phyloP scores from a whole-genome alignment of 2,113 vertebrate species.

The Phalacrocorax brasilianus region DNA sequence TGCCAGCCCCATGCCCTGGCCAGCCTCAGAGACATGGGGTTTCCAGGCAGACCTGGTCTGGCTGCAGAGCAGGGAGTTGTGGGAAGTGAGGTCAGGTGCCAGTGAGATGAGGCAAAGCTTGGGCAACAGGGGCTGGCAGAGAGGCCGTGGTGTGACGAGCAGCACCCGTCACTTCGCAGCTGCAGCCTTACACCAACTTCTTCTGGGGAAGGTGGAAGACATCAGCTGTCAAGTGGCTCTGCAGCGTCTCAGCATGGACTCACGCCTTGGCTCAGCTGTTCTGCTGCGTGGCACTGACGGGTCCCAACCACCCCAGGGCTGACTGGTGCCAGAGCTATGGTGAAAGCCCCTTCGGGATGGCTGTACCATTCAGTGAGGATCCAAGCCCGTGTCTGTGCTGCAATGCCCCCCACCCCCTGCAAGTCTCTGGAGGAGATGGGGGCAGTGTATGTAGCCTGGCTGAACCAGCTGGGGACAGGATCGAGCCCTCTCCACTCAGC shows the following conservation, averaged over 20 bases:
- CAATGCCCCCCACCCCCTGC: too few species aligned
- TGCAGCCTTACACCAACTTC: background rate
- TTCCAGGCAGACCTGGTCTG: background rate
- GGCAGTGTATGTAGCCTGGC: background rate
- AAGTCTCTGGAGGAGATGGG: background rate
- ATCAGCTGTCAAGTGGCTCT: background rate
- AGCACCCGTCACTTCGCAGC: background rate
- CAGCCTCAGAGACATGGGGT: background rate
- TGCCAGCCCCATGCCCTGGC: background rate
- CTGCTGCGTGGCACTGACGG: background rate
- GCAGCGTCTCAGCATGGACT: background rate
- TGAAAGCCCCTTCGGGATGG: background rate
- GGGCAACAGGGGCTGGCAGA: background rate
- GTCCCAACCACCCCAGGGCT: background rate
- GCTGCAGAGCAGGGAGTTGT: background rate
- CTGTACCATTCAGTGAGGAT: too few species aligned
- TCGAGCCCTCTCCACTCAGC: background rate
- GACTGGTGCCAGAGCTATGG: fast-evolving
- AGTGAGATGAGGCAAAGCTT: background rate
- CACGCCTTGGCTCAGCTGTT: background rate
- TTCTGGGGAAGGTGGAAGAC: background rate
- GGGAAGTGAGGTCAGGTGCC: background rate
- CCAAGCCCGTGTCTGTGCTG: background rate
- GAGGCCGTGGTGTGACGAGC: background rate
- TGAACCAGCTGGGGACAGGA: background rate